phyloP scores from a whole-genome alignment of 2,113 vertebrate species.

The Dolichotis patagonum region DNA sequence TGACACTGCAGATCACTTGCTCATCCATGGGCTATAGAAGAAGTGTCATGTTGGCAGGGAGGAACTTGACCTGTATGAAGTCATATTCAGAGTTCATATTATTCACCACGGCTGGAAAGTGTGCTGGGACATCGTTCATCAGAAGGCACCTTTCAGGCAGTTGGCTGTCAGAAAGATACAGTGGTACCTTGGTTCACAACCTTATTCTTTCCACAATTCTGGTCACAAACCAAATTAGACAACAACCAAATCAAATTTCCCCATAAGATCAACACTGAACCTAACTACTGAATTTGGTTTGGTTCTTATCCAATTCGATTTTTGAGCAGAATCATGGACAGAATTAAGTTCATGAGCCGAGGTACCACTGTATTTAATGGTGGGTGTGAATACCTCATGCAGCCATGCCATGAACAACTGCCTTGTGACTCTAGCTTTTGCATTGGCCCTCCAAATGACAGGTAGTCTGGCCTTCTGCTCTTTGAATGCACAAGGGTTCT shows the following conservation, averaged over 20 bases:
- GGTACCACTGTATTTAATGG: background rate
- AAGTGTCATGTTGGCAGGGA: background rate
- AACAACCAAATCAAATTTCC: background rate
- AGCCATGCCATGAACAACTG: background rate
- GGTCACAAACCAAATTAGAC: background rate
- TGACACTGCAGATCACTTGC: background rate
- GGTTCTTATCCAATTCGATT: background rate
- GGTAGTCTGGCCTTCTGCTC: background rate
- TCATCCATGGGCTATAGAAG: background rate
- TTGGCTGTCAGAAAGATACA: background rate
- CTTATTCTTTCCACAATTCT: background rate
- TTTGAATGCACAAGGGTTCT: background rate
- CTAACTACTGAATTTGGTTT: background rate
- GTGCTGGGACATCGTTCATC: background rate
- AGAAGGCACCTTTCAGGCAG: background rate
- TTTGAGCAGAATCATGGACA: background rate
- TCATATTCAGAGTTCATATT: background rate
- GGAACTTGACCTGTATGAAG: background rate
- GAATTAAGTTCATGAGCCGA: background rate
- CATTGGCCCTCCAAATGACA: background rate
- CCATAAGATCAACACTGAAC: background rate
- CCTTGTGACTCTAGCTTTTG: background rate
- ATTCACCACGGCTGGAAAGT: background rate
- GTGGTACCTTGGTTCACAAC: background rate
- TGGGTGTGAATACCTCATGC: background rate